phyloP scores from a whole-genome alignment of 1,140 invertebrate genomes.

The Halyomorpha halys region DNA sequence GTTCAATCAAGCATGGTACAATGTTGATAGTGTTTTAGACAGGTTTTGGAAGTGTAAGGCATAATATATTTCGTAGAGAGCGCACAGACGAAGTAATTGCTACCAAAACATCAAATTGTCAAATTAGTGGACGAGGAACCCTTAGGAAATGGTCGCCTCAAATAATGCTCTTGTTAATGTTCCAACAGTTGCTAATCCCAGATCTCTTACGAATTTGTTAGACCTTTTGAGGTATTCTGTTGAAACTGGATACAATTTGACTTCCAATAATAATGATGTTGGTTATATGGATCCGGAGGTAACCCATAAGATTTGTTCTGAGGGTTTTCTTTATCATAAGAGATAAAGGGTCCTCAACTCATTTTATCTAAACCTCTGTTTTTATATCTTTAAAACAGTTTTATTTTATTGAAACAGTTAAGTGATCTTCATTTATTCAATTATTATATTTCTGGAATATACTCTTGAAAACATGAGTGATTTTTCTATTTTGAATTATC shows the following conservation, averaged over 20 bases:
- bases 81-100: too few relatives aligned
- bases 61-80: too few relatives aligned
- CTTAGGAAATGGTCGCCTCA: too few relatives aligned
- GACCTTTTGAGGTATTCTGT: constrained; percentile 26
- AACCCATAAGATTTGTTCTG: neutral
- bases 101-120: too few relatives aligned
- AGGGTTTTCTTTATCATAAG: neutral
- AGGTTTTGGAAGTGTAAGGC: too few relatives aligned
- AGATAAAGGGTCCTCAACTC: neutral
- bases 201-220: constrained; percentile 23
- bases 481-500: too few relatives aligned
- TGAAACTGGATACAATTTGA: constrained; percentile 17
- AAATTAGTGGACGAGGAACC: too few relatives aligned
- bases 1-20: too few relatives aligned
- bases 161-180: neutral
- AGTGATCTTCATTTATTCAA: too few relatives aligned
- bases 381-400: neutral
- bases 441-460: too few relatives aligned
- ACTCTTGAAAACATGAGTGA: too few relatives aligned
- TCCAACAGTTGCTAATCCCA: constrained; percentile 10
- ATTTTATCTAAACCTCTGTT: neutral
- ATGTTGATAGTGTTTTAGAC: too few relatives aligned
- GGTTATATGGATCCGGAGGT: constrained; percentile 19
- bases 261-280: neutral
- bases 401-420: neutral